Percentiles rank a stretch among this genome's conserved stretches.
phyloP scores from a whole-genome alignment of 2,113 vertebrate genomes.

The Cephalophus harveyi region DNA sequence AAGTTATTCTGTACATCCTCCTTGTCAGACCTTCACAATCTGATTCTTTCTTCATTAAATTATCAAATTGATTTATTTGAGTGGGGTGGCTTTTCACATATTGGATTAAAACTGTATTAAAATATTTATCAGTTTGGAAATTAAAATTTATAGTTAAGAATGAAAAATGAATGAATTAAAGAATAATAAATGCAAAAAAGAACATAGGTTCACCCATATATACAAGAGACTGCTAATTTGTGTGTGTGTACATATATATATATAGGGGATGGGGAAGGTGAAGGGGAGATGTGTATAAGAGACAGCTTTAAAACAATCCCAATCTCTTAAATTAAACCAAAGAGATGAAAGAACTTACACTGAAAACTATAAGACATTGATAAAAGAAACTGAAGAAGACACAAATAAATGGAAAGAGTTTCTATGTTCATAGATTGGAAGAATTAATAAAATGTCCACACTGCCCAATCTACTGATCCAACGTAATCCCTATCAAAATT shows the following conservation, averaged over 20 bases:
- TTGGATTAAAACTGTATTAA: neutral
- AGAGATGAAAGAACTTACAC: neutral
- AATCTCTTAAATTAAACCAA: neutral
- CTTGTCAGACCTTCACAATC: neutral
- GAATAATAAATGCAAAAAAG: neutral
- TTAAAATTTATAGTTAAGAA: neutral
- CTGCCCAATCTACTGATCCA: neutral
- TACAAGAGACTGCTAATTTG: neutral
- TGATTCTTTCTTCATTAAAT: neutral
- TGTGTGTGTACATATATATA: fast-evolving
- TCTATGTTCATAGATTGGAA: neutral
- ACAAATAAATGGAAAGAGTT: neutral
- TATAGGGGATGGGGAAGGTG: too few species aligned
- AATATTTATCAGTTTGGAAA: neutral
- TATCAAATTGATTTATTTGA: slow-evolving; percentile 18
- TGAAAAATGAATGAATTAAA: neutral
- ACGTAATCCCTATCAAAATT: neutral
- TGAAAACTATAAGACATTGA: neutral
- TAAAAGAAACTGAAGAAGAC: neutral
- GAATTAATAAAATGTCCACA: neutral
- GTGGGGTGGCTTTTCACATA: neutral
- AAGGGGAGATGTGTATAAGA: too few species aligned
- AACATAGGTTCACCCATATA: neutral
- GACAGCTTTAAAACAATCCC: neutral
- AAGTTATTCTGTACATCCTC: neutral